Base-by-base conservation (phyloP, 2,888 invertebrate genomes). In the Gari tellinella region DNA sequence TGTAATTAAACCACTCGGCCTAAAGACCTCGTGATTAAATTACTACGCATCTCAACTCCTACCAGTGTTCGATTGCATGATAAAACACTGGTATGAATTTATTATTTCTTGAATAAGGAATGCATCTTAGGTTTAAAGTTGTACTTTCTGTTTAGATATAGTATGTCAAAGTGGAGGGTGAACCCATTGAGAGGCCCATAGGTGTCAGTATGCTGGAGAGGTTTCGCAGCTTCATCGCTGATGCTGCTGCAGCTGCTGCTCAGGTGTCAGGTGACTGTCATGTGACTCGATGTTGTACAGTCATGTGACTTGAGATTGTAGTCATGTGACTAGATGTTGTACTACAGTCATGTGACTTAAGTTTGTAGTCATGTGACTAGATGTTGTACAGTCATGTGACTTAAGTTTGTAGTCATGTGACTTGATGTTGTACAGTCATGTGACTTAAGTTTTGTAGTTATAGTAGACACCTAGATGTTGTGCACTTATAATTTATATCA, bases 201-300 rank as follows among this genome's bases (percentile, higher is more conserved):
- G 79, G 79, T 48, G 58, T 65, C 46, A 79, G 68, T 56, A 85
- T 85, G 85, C 67, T 86, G 64, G 85, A 86, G 60, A 75, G 85
- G 64, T 86, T 86, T 70, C 81, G 85, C 46, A 84, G 80, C 76
- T 77, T 86, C 56, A 81, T 86, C 51, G 77, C 83, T 17, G 85
- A 86, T 49, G 85, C 84, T 61, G 79, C 83, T 12, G 78, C 82
- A 21, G 80, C 85, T 23, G 75, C 81, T 12, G 66, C 78, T 25
- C 73, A 75, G 25, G 79, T 79, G 53, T 79, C 79, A 79, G 79
- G 79, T 79, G 69, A 74, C 45, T 31, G 31, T 31, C 31, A 31
- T 31, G 31, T 31, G 31, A 31, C 31, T 31, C n/a, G 23, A 19
- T 43, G 43, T 17, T 43, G 43, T 43, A n/a, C 48, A 14, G 57